Percentiles rank a stretch among this genome's conserved stretches.
Evolutionary conservation across 2,113 vertebrate species (phyloP).

Genomic region (Apus apus): DNA sequence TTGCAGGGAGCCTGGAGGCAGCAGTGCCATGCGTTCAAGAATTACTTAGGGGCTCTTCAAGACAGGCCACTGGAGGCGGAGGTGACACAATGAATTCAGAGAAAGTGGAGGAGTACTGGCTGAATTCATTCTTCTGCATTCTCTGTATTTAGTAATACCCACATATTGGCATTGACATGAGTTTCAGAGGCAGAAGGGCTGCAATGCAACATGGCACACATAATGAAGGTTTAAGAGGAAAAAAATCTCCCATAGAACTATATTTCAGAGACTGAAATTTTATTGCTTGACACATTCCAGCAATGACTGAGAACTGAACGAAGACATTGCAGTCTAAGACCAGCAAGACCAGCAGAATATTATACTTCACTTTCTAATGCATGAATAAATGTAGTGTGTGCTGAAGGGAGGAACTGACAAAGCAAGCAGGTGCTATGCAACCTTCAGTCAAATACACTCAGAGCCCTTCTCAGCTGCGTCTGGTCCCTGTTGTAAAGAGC

Average conservation of each 20-base stretch:
- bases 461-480: background rate
- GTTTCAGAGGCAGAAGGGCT: constrained; percentile 43
- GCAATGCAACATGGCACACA: constrained; percentile 40
- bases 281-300: background rate
- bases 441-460: background rate
- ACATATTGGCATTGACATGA: constrained; percentile 52
- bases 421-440: constrained; percentile 1
- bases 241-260: background rate
- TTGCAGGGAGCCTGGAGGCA: background rate
- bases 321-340: background rate
- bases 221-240: constrained; percentile 1
- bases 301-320: background rate
- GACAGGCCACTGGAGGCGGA: constrained; percentile 45
- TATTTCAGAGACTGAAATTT: constrained; percentile 20
- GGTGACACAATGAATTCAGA: constrained; percentile 45
- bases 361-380: constrained; percentile 10
- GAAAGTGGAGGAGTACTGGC: constrained; percentile 41
- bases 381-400: background rate
- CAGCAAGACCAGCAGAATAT: constrained; percentile 4
- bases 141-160: constrained; percentile 53
- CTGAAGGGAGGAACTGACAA: constrained; percentile 20
- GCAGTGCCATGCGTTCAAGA: constrained; percentile 16
- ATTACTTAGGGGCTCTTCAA: constrained; percentile 51
- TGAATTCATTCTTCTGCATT: constrained; percentile 58
- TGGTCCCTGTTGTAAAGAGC: background rate